phyloP scores from a whole-genome alignment of 2,888 invertebrate genomes.

The Chrysolina americana region DNA sequence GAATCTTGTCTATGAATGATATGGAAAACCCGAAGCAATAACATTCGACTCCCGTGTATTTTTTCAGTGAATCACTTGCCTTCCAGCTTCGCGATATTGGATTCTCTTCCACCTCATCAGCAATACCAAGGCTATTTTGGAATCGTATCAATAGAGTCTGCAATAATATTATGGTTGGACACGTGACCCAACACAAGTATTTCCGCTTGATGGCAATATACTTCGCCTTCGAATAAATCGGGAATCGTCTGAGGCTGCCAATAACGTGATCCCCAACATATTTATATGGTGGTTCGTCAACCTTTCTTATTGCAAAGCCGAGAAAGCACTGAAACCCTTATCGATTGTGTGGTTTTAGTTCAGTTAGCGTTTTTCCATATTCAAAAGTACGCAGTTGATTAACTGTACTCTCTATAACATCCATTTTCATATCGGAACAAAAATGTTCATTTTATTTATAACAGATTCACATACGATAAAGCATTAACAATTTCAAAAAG shows the following conservation, averaged over 20 bases:
- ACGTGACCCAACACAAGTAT: constrained; percentile 12
- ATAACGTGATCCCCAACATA: neutral
- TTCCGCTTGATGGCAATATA: constrained; percentile 15
- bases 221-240: neutral
- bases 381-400: no score
- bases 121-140: constrained; percentile 1
- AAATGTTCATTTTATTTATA: no score
- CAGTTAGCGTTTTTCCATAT: no score
- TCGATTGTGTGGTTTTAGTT: no score
- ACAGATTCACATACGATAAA: no score
- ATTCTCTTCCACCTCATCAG: constrained; percentile 12
- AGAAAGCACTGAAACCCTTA: no score
- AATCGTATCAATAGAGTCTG: neutral
- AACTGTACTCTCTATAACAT: no score
- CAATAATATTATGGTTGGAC: constrained; percentile 17
- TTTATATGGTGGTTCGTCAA: neutral
- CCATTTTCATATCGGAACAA: no score
- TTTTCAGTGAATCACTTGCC: constrained; percentile 10
- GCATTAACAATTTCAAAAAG: no score
- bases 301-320: neutral
- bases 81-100: neutral
- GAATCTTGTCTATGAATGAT: no score
- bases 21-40: neutral
- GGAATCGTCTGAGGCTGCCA: neutral
- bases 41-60: neutral